These are phyloP conservation scores for Tetropium fuscum DNA, from an alignment of 2,888 invertebrate species.

Conservation along the genomic window DNA sequence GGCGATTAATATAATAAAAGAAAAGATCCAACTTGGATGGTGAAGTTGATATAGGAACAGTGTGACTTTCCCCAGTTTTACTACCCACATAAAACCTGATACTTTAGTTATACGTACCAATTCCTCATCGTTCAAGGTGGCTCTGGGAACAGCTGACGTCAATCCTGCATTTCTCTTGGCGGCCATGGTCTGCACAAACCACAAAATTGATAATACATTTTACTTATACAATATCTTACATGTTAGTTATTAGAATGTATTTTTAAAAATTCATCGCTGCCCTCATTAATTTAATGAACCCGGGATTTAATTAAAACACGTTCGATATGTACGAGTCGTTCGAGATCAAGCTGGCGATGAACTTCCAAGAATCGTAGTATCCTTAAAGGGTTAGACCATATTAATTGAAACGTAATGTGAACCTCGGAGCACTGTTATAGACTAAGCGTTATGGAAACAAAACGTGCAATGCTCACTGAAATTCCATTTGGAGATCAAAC, in stretches of 20 bases:
- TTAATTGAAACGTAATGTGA: too few relatives aligned
- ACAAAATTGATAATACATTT: not conserved
- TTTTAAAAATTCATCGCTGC: conserved; percentile 4
- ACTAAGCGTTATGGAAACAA: too few relatives aligned
- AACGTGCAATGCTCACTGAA: too few relatives aligned
- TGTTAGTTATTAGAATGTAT: too few relatives aligned
- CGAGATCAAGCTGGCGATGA: not conserved
- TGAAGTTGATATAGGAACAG: too few relatives aligned
- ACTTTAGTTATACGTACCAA: conserved; percentile 78
- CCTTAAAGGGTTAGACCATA: not conserved
- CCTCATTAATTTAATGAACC: not conserved
- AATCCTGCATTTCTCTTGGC: conserved; percentile 97
- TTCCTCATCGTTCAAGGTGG: conserved; percentile 98
- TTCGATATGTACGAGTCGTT: not conserved
- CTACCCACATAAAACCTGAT: not conserved
- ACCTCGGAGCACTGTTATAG: too few relatives aligned
- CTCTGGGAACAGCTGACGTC: conserved; percentile 96
- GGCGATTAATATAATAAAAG: too few relatives aligned
- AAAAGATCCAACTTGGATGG: too few relatives aligned
- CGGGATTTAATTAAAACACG: not conserved
- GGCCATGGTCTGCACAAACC: conserved; percentile 90
- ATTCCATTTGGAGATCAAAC: too few relatives aligned
- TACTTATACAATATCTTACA: conserved; percentile 5
- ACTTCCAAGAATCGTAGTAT: conserved; percentile 5
- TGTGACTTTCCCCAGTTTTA: not conserved